Evolutionary conservation across 2,888 invertebrate species (phyloP), one percentile per base, ranked within the genome.

Genomic region (Ypsolopha scabrella): DNA sequence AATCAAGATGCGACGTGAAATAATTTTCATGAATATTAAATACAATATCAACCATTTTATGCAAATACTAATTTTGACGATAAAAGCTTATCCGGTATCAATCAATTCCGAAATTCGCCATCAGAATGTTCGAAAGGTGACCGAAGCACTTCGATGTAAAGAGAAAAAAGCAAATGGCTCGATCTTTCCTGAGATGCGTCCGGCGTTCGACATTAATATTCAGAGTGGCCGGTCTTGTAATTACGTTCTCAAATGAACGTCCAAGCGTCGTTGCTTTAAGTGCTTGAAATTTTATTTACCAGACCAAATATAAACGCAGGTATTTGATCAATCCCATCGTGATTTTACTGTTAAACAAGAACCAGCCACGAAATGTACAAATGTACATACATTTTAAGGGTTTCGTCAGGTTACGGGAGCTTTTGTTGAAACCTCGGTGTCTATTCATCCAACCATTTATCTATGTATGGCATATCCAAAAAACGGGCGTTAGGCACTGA

Each of bases 1-100:
- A 10, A 47, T 48, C 24, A 48, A 41, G 48, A 41, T 57, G 55
- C 56, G 58, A 63, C 54, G 60, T 58, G 58, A 57, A 57, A 60
- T 58, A 62, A 61, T 58, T 60, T 67, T 64, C 65, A 70, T 72
- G 75, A 72, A 79, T 77, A 75, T 75, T 69, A 70, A 75, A 69
- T 37, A 60, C 59, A 65, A 56, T 52, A 58, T 58, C 60, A 67
- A 67, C 73, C 69, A 65, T 69, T 66, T 77, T 79, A 76, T 73
- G 76, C 77, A 78, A 77, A 78, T 77, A 65, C 72, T 65, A 67
- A 24, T 63, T 59, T 68, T 68, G 68, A 70, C 67, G 66, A 62
- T 57, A 62, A 50, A 54, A 57, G 55, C 67, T 77, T 80, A 80
- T 80, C 79, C 66, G 37, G 54, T 62, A 64, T 67, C 73, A 68